phyloP scores from a whole-genome alignment of 2,113 vertebrate genomes.

The Serinus canaria region DNA sequence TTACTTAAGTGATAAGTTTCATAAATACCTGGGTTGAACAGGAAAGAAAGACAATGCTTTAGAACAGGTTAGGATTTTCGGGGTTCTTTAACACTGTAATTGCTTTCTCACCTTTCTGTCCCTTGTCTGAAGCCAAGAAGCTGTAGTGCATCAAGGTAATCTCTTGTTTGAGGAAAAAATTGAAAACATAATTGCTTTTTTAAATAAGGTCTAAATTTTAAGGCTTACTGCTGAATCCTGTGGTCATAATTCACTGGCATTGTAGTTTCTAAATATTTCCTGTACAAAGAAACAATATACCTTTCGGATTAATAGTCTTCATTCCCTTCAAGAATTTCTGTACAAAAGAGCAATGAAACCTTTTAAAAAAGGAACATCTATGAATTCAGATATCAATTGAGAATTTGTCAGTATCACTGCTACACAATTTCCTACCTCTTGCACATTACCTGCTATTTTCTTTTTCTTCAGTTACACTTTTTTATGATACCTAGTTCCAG shows the following conservation, averaged over 20 bases:
- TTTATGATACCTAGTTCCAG: neutral
- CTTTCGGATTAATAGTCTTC: neutral
- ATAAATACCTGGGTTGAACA: neutral
- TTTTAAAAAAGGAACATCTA: neutral
- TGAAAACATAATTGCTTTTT: neutral
- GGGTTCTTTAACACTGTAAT: neutral
- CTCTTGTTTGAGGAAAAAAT: neutral
- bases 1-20: constrained; percentile 17
- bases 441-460: neutral
- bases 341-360: neutral
- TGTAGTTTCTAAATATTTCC: neutral
- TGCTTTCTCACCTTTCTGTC: neutral
- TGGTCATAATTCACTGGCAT: neutral
- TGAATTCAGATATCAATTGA: neutral
- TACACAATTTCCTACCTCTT: neutral
- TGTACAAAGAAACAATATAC: neutral
- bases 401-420: neutral
- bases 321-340: neutral
- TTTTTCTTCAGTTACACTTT: neutral
- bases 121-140: neutral
- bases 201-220: neutral
- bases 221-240: neutral
- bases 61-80: neutral
- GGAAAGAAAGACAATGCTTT: neutral
- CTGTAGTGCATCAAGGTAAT: neutral